These are phyloP conservation scores for Sebastiscus albofasciatus DNA, from an alignment of 2,797 vertebrate genomes.

Conservation along the genomic window DNA sequence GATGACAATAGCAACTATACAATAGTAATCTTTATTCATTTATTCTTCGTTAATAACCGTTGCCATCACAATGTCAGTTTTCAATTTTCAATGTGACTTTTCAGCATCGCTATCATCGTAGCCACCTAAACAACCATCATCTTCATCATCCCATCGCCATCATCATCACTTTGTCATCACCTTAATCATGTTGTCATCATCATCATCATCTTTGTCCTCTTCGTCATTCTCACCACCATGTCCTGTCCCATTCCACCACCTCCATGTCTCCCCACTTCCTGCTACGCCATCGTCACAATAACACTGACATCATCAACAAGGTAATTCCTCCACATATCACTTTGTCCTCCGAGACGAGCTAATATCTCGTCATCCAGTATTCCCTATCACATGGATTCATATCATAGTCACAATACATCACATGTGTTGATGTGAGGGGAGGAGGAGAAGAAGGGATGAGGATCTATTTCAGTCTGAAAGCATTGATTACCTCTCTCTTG, in stretches of 20 bases:
- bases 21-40: background rate
- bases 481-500: conserved; percentile 17
- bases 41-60: background rate
- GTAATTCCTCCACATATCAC: conserved; percentile 10
- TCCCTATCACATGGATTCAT: background rate
- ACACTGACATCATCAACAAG: conserved; percentile 19
- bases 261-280: conserved; percentile 22
- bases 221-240: conserved; percentile 4
- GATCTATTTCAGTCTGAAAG: background rate
- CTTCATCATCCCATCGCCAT: background rate
- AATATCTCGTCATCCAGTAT: background rate
- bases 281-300: conserved; percentile 1
- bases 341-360: background rate
- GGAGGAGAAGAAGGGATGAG: background rate
- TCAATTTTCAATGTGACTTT: conserved; percentile 5
- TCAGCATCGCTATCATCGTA: conserved; percentile 27
- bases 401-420: background rate
- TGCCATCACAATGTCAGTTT: background rate
- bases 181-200: conserved; percentile 49
- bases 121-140: conserved; percentile 16
- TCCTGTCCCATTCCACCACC: conserved; percentile 6
- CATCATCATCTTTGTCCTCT: background rate
- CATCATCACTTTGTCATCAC: conserved; percentile 40
- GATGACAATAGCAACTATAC: too few species aligned
- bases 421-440: background rate